A percentile compares a stretch with the other conserved stretches of the same genome.
Conservation (phyloP, 2,113 vertebrate genomes). For the Alexandromys fortis region DNA sequence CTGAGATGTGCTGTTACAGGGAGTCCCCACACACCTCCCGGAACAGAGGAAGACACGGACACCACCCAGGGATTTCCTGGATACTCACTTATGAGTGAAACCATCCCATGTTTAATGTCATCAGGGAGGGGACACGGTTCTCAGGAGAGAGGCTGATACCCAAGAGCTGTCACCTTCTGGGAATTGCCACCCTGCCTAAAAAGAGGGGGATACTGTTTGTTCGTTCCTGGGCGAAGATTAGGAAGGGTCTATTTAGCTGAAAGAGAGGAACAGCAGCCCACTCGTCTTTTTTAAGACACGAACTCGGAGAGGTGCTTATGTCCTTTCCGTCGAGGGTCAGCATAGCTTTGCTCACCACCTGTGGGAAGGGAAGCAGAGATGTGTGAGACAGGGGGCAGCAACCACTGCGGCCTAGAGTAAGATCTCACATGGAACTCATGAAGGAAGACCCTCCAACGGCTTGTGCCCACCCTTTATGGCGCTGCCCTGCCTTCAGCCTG, state of each 20-base stretch:
- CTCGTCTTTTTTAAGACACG: fast-evolving
- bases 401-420: too few relatives aligned
- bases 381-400: too few relatives aligned
- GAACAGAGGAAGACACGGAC: background rate
- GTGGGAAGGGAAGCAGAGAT: background rate
- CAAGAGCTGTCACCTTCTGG: background rate
- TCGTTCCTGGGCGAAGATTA: background rate
- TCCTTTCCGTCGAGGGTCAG: background rate
- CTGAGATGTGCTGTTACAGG: background rate
- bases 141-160: background rate
- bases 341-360: background rate
- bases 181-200: background rate
- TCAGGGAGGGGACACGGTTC: background rate
- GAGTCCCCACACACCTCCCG: background rate
- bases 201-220: background rate
- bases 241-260: background rate
- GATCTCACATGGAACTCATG: fast-evolving
- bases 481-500: background rate
- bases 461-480: background rate
- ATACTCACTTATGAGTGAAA: background rate
- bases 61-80: background rate
- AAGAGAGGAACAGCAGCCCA: fast-evolving
- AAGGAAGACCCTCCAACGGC: fast-evolving
- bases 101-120: background rate
- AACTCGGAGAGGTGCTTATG: fast-evolving